Percentiles rank a stretch among this genome's conserved stretches.
These are phyloP conservation scores for Biston stratarius DNA, from an alignment of 2,888 invertebrate genomes.

Conservation along the genomic window DNA sequence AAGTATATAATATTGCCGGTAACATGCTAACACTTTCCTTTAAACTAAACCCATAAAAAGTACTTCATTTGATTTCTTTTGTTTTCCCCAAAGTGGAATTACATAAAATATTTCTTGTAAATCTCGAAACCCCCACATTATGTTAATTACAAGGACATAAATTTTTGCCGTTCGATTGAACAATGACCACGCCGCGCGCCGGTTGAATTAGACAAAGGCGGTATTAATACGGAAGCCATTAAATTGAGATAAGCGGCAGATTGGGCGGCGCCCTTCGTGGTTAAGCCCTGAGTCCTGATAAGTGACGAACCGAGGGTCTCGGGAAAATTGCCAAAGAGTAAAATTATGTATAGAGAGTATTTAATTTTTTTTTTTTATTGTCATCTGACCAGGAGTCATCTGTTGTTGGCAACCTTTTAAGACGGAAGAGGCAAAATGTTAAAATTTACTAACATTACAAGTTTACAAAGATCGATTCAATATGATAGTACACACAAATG, in stretches of 20 bases:
- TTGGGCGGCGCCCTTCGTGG: slow-evolving; percentile 83
- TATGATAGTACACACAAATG: no score
- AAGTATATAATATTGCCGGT: background rate
- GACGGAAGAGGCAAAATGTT: no score
- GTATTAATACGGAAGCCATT: slow-evolving; percentile 85
- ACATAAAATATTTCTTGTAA: slow-evolving; percentile 2
- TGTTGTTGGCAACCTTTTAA: no score
- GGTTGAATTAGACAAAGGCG: slow-evolving; percentile 84
- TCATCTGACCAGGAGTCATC: no score
- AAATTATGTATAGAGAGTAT: slow-evolving; percentile 20
- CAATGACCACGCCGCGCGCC: slow-evolving; percentile 72
- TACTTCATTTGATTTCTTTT: background rate
- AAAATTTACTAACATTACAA: no score
- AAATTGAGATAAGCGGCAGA: slow-evolving; percentile 86
- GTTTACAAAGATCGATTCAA: no score
- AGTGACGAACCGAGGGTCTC: slow-evolving; percentile 75
- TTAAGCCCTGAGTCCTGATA: slow-evolving; percentile 83
- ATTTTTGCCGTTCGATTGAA: slow-evolving; percentile 81
- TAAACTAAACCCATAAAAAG: background rate
- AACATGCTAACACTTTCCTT: background rate
- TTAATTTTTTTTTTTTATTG: no score
- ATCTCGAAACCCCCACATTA: slow-evolving; percentile 41
- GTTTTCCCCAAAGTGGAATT: background rate
- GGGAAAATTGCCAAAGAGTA: slow-evolving; percentile 67
- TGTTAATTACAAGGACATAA: slow-evolving; percentile 54